Evolutionary conservation across 2,113 vertebrate genomes (phyloP).

Genomic region (Ardeotis arabs): DNA sequence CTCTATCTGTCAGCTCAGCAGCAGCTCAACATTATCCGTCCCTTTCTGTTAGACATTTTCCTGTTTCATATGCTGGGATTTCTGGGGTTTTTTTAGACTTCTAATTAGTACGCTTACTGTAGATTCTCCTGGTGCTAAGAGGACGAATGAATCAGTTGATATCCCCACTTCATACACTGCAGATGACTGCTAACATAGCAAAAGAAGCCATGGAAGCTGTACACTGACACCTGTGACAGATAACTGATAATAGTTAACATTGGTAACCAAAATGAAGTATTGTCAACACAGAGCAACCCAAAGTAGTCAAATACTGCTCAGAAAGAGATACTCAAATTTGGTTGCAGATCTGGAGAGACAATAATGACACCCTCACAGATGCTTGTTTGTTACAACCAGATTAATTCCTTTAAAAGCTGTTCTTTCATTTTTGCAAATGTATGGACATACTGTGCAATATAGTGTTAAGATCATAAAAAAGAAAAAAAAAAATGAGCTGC

Average conservation of each 20-base stretch:
- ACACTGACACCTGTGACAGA: neutral
- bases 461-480: neutral
- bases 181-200: neutral
- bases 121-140: neutral
- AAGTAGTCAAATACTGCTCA: neutral
- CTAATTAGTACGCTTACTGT: neutral
- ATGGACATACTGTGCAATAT: neutral
- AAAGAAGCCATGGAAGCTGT: neutral
- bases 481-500: neutral
- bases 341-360: neutral
- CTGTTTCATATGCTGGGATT: neutral
- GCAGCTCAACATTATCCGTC: neutral
- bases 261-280: neutral
- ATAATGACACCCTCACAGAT: neutral
- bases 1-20: neutral
- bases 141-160: neutral
- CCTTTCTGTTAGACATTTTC: neutral
- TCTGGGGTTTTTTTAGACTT: neutral
- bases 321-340: neutral
- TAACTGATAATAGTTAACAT: neutral
- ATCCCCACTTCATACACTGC: neutral
- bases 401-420: neutral
- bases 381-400: neutral
- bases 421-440: neutral
- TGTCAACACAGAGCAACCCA: neutral